Evolutionary conservation across 2,888 invertebrate species (phyloP).

Genomic region (Cheilosia grossa): DNA sequence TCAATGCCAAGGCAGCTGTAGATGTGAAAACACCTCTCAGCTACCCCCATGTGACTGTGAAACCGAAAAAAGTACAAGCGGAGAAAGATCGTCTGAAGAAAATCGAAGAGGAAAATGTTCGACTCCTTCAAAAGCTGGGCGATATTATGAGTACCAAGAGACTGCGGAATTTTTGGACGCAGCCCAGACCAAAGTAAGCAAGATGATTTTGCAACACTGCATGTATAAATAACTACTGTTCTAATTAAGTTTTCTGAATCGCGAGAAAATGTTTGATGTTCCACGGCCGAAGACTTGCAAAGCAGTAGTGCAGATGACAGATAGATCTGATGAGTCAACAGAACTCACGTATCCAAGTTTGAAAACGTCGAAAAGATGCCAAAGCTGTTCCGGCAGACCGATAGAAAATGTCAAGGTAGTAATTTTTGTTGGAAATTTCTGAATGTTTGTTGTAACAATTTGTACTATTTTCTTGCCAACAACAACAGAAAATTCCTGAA

Average conservation of each 20-base stretch:
- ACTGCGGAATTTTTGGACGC: conserved; percentile 87
- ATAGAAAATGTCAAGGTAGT: conserved; percentile 31
- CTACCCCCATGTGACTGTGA: conserved; percentile 87
- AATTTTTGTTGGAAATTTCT: not conserved
- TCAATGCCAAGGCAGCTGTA: conserved; percentile 87
- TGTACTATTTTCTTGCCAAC: conserved; percentile 16
- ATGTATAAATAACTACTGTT: not conserved
- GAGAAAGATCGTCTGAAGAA: conserved; percentile 87
- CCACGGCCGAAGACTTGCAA: conserved; percentile 77
- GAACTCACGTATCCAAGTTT: conserved; percentile 22
- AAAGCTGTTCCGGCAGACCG: conserved; percentile 64
- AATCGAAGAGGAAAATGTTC: conserved; percentile 88
- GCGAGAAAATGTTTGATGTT: conserved; percentile 80
- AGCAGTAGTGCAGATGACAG: conserved; percentile 7
- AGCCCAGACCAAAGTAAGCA: conserved; percentile 85
- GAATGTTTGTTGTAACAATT: conserved; percentile 5
- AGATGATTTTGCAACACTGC: not conserved
- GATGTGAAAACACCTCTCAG: conserved; percentile 87
- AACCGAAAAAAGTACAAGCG: conserved; percentile 88
- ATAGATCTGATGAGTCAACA: not conserved
- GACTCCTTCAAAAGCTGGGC: conserved; percentile 87
- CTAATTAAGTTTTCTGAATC: conserved; percentile 79
- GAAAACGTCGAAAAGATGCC: conserved; percentile 46
- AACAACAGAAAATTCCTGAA: conserved; percentile 80
- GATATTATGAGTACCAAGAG: conserved; percentile 87